Base-by-base conservation (phyloP, 2,888 invertebrate species). In the Fragum fragum region DNA sequence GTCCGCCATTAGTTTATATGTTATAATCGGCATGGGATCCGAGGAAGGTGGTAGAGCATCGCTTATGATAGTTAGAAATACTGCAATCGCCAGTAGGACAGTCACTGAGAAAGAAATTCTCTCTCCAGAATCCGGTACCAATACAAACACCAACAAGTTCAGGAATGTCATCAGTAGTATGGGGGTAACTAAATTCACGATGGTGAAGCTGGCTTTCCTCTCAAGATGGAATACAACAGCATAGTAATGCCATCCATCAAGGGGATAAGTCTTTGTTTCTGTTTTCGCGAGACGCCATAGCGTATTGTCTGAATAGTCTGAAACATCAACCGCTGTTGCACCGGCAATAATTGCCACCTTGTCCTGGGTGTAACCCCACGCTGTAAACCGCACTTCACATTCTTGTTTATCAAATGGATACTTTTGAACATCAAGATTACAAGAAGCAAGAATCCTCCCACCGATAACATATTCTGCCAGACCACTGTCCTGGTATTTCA, bases 41-140 rank as follows among this genome's bases (percentile, higher is more conserved):
- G 88, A 84, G 1, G 83, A 79, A 23, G 77, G 72, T 1, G 88
- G 88, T 21, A 88, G 63, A 71, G 74, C 81, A 14, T 85, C 86
- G 39, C 85, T 85, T 1, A 88, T 83, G 59, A 86, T 85, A 0
- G 86, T 86, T 68, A 88, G 73, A 52, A 85, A 86, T 14, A 88
- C 86, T 16, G 85, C 85, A 66, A 85, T 82, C 0, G 86, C 79
- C 11, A 88, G 76, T 5, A 88, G 80, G 21, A 86, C 88, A 6
- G 88, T 88, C 9, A 88, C 83, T 6, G 83, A 79, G 28, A 76
- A 88, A 0, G 85, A 84, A 11, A 88, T 78, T n/a, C 86, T 53
- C 68, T 88, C 88, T n/a, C 88, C 88, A 3, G 88, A 88, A 9
- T 86, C 88, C 1, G 83, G 79, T 9, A 85, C 81, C 26, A 88